phyloP scores from a whole-genome alignment of 2,113 vertebrate genomes.

The Stigmatopora nigra region DNA sequence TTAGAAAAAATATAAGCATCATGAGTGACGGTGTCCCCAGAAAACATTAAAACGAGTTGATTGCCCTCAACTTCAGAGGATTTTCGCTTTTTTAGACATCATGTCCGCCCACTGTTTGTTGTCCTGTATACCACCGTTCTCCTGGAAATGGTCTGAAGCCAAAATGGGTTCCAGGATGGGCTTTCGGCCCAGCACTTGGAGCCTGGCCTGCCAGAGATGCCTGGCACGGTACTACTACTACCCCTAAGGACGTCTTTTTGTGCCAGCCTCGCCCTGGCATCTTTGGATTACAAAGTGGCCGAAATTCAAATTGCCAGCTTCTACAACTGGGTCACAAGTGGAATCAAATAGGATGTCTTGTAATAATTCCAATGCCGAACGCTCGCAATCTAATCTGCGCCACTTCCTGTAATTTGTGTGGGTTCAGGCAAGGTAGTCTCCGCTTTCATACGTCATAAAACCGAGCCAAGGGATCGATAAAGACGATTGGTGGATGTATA shows the following conservation, averaged over 20 bases:
- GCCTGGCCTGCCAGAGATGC: conserved; percentile 36
- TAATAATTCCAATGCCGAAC: no score
- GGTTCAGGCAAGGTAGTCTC: background rate
- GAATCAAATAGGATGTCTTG: no score
- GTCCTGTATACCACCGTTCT: background rate
- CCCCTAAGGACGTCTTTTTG: conserved; percentile 27
- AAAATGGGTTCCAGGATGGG: conserved; percentile 45
- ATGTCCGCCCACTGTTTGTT: background rate
- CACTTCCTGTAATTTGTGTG: background rate
- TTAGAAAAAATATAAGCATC: background rate
- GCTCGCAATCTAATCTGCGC: no score
- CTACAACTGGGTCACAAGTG: background rate
- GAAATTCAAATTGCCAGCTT: background rate
- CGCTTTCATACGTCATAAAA: no score
- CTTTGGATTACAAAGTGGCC: background rate
- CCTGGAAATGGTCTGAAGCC: conserved; percentile 37
- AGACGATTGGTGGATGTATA: no score
- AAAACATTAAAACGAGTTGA: background rate
- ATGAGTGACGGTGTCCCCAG: background rate
- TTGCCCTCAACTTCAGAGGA: background rate
- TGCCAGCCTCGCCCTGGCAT: conserved; percentile 14
- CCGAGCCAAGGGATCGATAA: no score
- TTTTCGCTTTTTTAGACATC: background rate
- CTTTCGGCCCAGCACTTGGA: conserved; percentile 47
- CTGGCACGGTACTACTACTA: conserved; percentile 22